Base-by-base conservation (phyloP, 2,797 vertebrate genomes). In the Neoniphon sammara region DNA sequence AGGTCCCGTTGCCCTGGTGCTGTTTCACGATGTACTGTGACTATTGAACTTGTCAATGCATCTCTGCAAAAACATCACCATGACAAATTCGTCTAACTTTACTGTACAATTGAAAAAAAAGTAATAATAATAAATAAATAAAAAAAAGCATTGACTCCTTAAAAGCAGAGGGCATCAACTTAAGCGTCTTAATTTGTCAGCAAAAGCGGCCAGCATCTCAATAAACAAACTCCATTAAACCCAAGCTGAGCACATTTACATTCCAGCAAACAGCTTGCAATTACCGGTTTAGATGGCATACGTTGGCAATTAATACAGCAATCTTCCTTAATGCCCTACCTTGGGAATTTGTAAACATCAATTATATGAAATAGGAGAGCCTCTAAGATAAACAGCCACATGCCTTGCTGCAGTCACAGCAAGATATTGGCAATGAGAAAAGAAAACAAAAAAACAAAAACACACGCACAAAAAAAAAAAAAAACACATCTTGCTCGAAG, bases 261-360 rank as follows among this genome's bases (percentile, higher is more conserved):
- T 84, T 66, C 76, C 77, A 34, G 75, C 73, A 81, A 87, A 87
- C 61, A 47, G 76, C 76, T 60, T 50, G 81, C 83, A 88, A 89
- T 90, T 80, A 89, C 67, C 67, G 27, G 5, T 87, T 89, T 82
- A 83, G 70, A 80, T 60, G 55, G 70, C 72, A 73, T 78, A 80
- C 73, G 25, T 66, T 59, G 47, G 86, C 85, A 93, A 93, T 93
- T 91, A 93, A 93, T 91, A 86, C 69, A 79, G 86, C 80, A 86
- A 88, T 91, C 84, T 87, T 73, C 78, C 66, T 85, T 86, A 78
- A 85, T 85, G 81, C 73, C 64, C 83, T 78, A 81, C 77, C 83
- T 53, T 64, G 77, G 87, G 86, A 87, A 88, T 89, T 70, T 79
- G 72, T 81, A 75, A 79, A 91, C 88, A 89, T 87, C 88, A 89